Evolutionary conservation across 64 coral and sea anemone species (phyloP), one percentile per base, ranked within the genome.

Genomic region (Porites lutea): DNA sequence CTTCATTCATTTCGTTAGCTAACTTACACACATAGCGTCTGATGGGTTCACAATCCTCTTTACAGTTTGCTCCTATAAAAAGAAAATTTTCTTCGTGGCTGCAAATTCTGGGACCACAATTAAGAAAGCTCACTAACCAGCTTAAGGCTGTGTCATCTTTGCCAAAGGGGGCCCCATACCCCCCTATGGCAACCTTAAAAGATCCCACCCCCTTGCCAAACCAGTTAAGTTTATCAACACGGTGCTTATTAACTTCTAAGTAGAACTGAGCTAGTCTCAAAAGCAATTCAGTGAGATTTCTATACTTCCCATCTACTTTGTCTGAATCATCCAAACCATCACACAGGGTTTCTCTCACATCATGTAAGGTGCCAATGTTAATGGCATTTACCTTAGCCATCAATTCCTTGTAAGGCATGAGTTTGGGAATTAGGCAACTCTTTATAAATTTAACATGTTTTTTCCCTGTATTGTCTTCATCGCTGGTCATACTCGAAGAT

Each of bases 311-410:
- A 5, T 55, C 53, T 50, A 94, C 92, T 57, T 94, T 82, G 15
- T 82, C 62, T 21, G 8, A 44, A 83, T 89, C 86, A 21, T 21
- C 53, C 54, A 94, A 52, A 69, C 82, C 87, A 88, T 44, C 50
- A 73, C 87, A 94, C 13, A 94, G 43, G 13, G 74, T 87, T 65
- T 93, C 73, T 76, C 71, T 94, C 52, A 89, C 92, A 93, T 93
- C 91, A 82, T 94, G 45, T 23, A 94, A 71, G 20, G 18, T 82
- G 3, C 86, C 85, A 82, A 89, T 83, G 19, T 94, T 82, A 65
- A 94, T 94, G 18, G 67, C 65, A 82, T 94, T 94, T 27, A 94
- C 72, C 69, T 94, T 88, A 61, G 47, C 18, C 81, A 88, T 54
- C 16, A 94, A 79, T 6, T 74, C 23, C 48, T 89, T 75, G 69